Evolutionary conservation across 2,888 invertebrate genomes (phyloP).

Genomic region (Lacanobia wlatinum): DNA sequence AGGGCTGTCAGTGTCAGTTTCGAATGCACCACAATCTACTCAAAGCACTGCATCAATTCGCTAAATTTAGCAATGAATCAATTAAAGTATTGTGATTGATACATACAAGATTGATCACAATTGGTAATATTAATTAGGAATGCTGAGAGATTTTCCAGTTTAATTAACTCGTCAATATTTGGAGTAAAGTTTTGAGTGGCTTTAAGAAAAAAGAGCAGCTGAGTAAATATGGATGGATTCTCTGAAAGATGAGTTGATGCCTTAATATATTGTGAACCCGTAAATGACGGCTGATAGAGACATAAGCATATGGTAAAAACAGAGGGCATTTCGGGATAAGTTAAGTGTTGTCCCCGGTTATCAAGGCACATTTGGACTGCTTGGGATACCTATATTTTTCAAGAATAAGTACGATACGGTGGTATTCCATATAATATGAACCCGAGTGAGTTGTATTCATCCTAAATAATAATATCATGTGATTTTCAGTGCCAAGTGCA

Average conservation of each 20-base stretch:
- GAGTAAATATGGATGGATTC: conserved; percentile 4
- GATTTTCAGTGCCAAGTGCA: no score
- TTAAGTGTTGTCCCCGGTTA: no score
- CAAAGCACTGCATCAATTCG: conserved; percentile 3
- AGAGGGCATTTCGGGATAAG: not conserved
- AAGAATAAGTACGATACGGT: no score
- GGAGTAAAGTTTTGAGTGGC: not conserved
- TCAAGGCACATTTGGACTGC: no score
- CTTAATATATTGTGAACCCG: conserved; percentile 4
- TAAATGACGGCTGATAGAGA: not conserved
- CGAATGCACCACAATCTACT: not conserved
- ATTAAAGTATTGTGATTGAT: conserved; percentile 19
- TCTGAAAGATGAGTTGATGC: conserved; percentile 3
- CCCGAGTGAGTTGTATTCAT: not conserved
- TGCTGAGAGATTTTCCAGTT: conserved; percentile 4
- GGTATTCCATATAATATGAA: not conserved
- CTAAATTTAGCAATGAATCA: conserved; percentile 11
- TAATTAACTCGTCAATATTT: conserved; percentile 2
- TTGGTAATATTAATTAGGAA: conserved; percentile 6
- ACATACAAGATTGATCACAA: conserved; percentile 10
- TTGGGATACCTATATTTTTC: no score
- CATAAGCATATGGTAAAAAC: not conserved
- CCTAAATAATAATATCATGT: no score
- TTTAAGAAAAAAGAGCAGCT: not conserved
- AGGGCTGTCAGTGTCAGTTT: conserved; percentile 44